Conservation (phyloP, 1,140 invertebrate species). For the Dendroctonus ponderosae region DNA sequence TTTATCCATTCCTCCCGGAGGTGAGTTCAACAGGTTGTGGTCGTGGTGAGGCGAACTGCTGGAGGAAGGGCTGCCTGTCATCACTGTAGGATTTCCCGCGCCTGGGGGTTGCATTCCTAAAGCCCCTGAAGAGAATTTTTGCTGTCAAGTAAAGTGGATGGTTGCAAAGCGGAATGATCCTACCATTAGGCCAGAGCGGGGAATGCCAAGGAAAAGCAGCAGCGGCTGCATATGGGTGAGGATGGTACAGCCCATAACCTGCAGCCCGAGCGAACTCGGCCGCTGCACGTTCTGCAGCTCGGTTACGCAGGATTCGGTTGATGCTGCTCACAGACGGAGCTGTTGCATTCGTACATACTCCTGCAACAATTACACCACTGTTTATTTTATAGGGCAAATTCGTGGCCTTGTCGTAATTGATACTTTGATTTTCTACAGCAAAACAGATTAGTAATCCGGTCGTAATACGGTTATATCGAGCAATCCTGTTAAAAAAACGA, state of each 20-base stretch:
- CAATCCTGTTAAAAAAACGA: conserved; percentile 4
- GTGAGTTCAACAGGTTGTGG: conserved; percentile 57
- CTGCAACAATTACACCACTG: conserved; percentile 51
- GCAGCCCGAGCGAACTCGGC: conserved; percentile 90
- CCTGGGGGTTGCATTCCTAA: conserved; percentile 54
- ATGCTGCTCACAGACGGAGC: conserved; percentile 91
- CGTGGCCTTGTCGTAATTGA: too few species aligned
- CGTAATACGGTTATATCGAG: neutral
- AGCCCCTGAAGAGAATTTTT: conserved; percentile 15
- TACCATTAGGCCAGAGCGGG: conserved; percentile 51
- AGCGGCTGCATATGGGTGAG: conserved; percentile 68
- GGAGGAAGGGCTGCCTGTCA: conserved; percentile 54
- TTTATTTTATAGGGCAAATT: neutral
- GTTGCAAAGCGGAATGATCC: neutral
- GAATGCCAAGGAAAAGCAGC: conserved; percentile 76
- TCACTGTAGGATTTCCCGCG: conserved; percentile 51
- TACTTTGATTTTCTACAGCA: neutral
- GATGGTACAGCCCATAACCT: conserved; percentile 82
- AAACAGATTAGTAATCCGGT: conserved; percentile 8
- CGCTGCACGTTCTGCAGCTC: conserved; percentile 88
- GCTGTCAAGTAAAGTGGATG: neutral
- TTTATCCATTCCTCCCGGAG: conserved; percentile 60
- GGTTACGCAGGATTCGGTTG: conserved; percentile 85
- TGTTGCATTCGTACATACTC: conserved; percentile 87
- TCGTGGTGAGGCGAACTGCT: conserved; percentile 53